phyloP scores from a whole-genome alignment of 2,797 vertebrate species.

The Bucorvus abyssinicus region DNA sequence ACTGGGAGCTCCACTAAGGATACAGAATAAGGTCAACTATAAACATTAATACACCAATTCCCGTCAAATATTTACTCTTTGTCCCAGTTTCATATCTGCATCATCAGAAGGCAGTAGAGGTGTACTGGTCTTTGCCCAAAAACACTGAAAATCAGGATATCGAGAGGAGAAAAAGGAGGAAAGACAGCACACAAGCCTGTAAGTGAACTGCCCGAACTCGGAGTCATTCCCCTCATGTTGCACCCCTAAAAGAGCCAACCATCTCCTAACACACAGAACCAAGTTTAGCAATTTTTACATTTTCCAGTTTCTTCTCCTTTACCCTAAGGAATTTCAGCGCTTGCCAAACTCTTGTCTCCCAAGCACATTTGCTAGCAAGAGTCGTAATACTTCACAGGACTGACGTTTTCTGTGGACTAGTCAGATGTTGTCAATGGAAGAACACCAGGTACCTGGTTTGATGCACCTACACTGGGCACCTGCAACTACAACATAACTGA shows the following conservation, averaged over 20 bases:
- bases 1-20: background rate
- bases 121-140: background rate
- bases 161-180: background rate
- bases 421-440: background rate
- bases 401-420: background rate
- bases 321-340: background rate
- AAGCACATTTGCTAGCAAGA: rapidly evolving
- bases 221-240: rapidly evolving
- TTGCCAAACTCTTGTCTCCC: background rate
- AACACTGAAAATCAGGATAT: background rate
- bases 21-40: background rate
- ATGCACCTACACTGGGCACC: rapidly evolving
- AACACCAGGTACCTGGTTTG: background rate
- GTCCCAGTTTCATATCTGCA: background rate
- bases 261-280: rapidly evolving
- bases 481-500: background rate
- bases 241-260: background rate
- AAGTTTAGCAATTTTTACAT: background rate
- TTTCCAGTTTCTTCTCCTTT: background rate
- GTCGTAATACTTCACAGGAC: background rate
- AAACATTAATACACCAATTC: background rate
- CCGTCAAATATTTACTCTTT: background rate
- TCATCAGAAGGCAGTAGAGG: background rate
- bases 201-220: background rate
- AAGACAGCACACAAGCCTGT: background rate